phyloP scores from a whole-genome alignment of 92 coral and sea anemone genomes.

The Epizoanthus stellaris region DNA sequence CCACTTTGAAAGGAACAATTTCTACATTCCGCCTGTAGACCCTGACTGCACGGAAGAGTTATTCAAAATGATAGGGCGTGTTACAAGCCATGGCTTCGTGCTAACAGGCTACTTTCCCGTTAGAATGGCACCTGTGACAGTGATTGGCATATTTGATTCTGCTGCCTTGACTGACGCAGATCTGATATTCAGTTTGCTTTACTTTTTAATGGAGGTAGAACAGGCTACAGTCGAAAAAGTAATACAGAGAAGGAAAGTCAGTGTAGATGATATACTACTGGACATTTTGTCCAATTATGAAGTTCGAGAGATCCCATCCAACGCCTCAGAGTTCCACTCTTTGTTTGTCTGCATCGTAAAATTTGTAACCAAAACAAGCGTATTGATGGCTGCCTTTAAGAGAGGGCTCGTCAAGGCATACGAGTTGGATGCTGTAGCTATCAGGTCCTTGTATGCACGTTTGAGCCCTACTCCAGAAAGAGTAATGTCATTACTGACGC shows the following conservation, averaged over 20 bases:
- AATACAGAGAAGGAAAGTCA: neutral
- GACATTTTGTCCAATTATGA: conserved; percentile 9
- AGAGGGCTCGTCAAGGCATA: conserved; percentile 10
- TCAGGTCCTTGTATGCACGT: neutral
- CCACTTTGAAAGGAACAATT: conserved; percentile 9
- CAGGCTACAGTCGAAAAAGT: neutral
- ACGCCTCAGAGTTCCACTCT: neutral
- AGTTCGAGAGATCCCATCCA: conserved; percentile 6
- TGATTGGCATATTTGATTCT: conserved; percentile 9
- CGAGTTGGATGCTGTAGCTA: too few relatives aligned
- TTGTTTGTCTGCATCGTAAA: conserved; percentile 10
- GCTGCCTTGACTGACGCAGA: neutral
- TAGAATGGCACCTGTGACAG: neutral
- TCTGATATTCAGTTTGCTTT: conserved; percentile 9
- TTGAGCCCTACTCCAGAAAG: conserved; percentile 3
- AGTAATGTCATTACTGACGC: neutral
- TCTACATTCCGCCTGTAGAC: conserved; percentile 13
- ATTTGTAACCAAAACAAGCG: neutral
- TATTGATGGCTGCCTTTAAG: conserved; percentile 10
- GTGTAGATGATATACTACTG: conserved; percentile 16
- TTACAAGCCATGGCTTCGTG: neutral
- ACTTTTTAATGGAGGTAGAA: conserved; percentile 15
- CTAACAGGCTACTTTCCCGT: conserved; percentile 11
- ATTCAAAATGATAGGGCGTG: neutral
- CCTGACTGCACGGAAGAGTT: conserved; percentile 16